Conservation (phyloP, 1,140 invertebrate species). For the Teleogryllus occipitalis region DNA sequence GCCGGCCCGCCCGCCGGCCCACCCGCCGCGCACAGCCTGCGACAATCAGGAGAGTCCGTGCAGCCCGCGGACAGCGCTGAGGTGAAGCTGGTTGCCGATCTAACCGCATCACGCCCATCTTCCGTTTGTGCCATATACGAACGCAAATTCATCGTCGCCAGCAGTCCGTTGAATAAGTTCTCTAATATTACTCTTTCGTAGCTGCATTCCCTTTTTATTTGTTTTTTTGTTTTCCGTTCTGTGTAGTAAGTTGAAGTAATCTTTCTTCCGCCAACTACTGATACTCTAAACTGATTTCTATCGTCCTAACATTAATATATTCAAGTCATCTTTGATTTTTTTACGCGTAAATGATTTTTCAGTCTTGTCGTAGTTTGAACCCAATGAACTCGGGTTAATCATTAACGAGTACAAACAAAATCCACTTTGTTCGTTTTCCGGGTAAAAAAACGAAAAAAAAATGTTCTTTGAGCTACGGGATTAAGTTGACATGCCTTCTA, state of each 20-base stretch:
- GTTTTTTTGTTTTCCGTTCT: conserved; percentile 28
- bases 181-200: conserved; percentile 15
- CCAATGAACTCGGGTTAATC: neutral
- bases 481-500: neutral
- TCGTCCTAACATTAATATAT: neutral
- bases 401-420: conserved; percentile 1
- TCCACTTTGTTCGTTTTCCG: neutral
- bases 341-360: too few species aligned
- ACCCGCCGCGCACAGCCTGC: too few species aligned
- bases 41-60: too few species aligned
- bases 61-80: too few species aligned
- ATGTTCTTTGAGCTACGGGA: neutral
- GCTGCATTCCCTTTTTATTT: conserved; percentile 11
- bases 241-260: conserved; percentile 28
- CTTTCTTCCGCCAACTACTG: conserved; percentile 24
- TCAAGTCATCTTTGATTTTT: neutral
- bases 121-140: conserved; percentile 17
- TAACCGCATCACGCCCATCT: conserved; percentile 19
- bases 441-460: neutral
- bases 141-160: conserved; percentile 11
- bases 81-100: neutral
- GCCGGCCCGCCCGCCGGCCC: neutral
- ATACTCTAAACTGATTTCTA: neutral
- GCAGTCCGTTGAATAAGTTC: conserved; percentile 18
- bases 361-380: too few species aligned